Conservation (phyloP, 2,797 vertebrate species). For the Morelia viridis region DNA sequence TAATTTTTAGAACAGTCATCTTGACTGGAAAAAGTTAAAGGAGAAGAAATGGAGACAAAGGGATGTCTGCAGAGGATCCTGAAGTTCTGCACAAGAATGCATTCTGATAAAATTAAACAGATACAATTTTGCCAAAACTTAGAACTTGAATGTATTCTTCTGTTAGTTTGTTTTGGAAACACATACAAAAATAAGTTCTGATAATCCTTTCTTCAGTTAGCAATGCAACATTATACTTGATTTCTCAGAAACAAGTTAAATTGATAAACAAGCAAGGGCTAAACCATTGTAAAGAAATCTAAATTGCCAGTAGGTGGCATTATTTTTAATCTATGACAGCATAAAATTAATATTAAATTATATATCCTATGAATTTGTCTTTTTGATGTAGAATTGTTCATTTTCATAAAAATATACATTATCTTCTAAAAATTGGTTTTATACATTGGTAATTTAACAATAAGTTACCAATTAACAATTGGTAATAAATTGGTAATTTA, state of each 20-base stretch:
- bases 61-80: not conserved
- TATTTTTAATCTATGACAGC: not conserved
- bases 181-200: not conserved
- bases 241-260: not conserved
- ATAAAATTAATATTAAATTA: not conserved
- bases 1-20: not conserved
- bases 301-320: conserved; percentile 36
- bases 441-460: not conserved
- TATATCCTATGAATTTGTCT: not conserved
- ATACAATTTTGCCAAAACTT: not conserved
- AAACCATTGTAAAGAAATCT: not conserved
- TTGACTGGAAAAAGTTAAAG: not conserved
- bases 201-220: not conserved
- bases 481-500: too few species aligned
- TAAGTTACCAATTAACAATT: too few species aligned
- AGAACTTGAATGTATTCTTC: not conserved
- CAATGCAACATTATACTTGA: not conserved
- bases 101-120: not conserved
- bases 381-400: not conserved
- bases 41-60: not conserved
- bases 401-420: not conserved
- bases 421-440: not conserved
- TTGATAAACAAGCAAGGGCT: not conserved
- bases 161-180: not conserved
- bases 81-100: not conserved